These are phyloP conservation scores for Hystrix cristata DNA, from an alignment of 2,113 vertebrate genomes.

Conservation along the genomic window DNA sequence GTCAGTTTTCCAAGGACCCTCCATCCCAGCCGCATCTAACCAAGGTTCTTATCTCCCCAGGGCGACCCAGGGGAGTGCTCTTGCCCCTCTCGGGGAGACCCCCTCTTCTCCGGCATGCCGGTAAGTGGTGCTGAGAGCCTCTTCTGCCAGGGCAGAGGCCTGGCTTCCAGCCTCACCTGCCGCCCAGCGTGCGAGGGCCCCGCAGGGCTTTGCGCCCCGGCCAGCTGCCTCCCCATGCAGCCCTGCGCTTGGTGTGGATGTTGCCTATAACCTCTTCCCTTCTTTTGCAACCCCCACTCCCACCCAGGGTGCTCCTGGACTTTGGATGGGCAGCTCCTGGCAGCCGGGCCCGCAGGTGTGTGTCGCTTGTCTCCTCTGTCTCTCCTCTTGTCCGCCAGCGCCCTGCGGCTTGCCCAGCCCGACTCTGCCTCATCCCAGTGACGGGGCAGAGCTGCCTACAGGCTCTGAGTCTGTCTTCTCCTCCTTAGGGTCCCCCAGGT, in stretches of 20 bases:
- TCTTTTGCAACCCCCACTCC: conserved; percentile 84
- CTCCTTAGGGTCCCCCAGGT: conserved; percentile 94
- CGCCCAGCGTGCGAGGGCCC: conserved; percentile 12
- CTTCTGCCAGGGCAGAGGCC: conserved; percentile 47
- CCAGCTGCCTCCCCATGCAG: conserved; percentile 63
- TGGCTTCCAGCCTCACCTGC: conserved; percentile 51
- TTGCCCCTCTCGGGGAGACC: conserved; percentile 89
- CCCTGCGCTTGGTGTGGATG: conserved; percentile 76
- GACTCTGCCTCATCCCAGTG: not conserved
- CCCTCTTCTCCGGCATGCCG: conserved; percentile 90
- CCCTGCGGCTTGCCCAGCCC: not conserved
- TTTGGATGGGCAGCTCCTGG: conserved; percentile 89
- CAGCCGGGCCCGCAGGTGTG: conserved; percentile 95
- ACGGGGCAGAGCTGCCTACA: not conserved
- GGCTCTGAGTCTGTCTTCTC: conserved; percentile 48
- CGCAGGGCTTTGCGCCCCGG: conserved; percentile 48
- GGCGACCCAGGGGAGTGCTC: conserved; percentile 94
- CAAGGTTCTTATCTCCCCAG: conserved; percentile 86
- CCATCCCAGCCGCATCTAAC: not conserved
- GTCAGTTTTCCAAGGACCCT: not conserved
- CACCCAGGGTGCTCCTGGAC: conserved; percentile 94
- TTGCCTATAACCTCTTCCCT: conserved; percentile 76
- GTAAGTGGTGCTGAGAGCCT: conserved; percentile 88
- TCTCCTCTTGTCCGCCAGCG: conserved; percentile 13
- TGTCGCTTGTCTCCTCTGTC: conserved; percentile 80